A percentile compares a stretch with the other conserved stretches of the same genome.
Evolutionary conservation across 2,113 vertebrate genomes (phyloP).

Genomic region (Rhagologus leucostigma): DNA sequence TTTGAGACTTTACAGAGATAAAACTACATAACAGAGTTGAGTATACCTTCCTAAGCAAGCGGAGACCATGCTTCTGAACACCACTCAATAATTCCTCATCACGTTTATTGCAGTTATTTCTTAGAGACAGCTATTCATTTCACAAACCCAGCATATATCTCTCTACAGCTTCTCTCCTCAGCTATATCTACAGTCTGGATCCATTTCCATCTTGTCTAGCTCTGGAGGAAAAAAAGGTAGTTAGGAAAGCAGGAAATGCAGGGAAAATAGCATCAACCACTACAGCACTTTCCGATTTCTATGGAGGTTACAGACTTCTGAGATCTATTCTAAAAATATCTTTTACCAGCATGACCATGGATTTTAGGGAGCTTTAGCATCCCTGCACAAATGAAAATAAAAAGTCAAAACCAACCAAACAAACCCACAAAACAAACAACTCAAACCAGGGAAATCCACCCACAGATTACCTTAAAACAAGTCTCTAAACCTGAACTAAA

Average conservation of each 20-base stretch:
- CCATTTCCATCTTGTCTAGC: neutral
- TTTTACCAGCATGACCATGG: neutral
- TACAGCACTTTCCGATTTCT: neutral
- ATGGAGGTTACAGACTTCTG: neutral
- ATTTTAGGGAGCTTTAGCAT: neutral
- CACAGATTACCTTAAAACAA: neutral
- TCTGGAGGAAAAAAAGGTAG: neutral
- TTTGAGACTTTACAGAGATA: neutral
- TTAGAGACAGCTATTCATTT: neutral
- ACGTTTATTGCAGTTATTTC: neutral
- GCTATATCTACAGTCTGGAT: neutral
- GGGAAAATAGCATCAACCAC: neutral
- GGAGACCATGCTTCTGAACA: neutral
- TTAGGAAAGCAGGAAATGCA: neutral
- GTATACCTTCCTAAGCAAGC: neutral
- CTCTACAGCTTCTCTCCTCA: neutral
- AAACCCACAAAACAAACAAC: neutral
- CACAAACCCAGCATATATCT: neutral
- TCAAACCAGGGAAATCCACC: neutral
- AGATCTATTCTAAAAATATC: neutral
- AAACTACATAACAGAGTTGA: neutral
- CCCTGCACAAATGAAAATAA: neutral
- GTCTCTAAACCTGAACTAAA: neutral
- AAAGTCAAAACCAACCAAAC: neutral
- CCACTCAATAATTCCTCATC: neutral